Evolutionary conservation across 2,888 invertebrate species (phyloP), one percentile per base, ranked within the genome.

Genomic region (Volucella bombylans): DNA sequence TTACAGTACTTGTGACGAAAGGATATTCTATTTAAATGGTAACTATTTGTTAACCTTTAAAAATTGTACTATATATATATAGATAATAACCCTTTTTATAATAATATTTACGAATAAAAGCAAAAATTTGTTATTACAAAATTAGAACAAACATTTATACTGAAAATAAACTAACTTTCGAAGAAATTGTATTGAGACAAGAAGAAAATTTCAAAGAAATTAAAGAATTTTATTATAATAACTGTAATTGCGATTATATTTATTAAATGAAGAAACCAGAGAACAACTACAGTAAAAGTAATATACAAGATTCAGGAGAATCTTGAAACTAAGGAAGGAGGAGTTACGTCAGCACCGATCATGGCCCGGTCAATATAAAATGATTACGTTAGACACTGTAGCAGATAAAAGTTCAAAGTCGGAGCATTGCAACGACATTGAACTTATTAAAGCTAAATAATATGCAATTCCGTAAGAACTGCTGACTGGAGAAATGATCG

Each of bases 201-300:
- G 18, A 18, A 18, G 1, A 18, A 18, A 18, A 18, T 18, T 1
- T 18, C 18, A 18, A 18, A 18, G 1, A 18, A 18, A 18, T 18
- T 18, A 18, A 18, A 18, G 18, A 18, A 18, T 18, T 18, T 18
- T 18, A 18, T 18, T 18, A 18, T 18, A 18, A 18, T 18, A 49
- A 49, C n/a, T 49, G n/a, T 49, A 49, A 6, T n/a, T 4, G n/a
- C 49, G 15, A 49, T 49, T n/a, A 6, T 49, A 47, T 49, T 49
- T 49, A 49, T 49, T 49, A 14, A 49, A 49, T 2, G 14, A 14
- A n/a, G 14, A 49, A 49, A 15, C 49, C 49, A 49, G 49, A 49
- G 15, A 49, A 49, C 49, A 49, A 49, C 49, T 49, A 14, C 14
- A 49, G 49, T 49, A 49, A 14, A 49, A 15, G 49, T 49, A 49